Evolutionary conservation across 2,797 vertebrate species (phyloP), one percentile per base, ranked within the genome.

Genomic region (Cossypha niveicapilla): DNA sequence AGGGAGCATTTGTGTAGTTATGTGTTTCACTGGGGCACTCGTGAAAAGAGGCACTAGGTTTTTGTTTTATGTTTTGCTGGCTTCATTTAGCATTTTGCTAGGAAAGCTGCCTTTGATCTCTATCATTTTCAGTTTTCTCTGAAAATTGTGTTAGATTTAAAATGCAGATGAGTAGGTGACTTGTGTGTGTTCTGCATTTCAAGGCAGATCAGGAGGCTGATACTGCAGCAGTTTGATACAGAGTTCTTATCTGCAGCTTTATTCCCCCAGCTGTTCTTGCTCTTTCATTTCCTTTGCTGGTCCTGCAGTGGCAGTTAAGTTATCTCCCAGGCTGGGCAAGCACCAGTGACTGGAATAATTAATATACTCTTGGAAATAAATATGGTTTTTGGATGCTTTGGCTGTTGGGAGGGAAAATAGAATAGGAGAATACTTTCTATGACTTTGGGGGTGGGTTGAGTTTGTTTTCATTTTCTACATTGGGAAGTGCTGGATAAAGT

Each of bases 251-350:
- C 95, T 88, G 57, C 65, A 80, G 83, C 86, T 84, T 76, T 66
- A 61, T 79, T 50, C 71, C 74, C 44, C 10, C 91, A 79, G 75
- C 70, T 54, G 70, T 74, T 87, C 45, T 92, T 76, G 22, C 63
- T 78, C 37, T 92, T 92, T 95, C 66, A 80, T 94, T 93, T 94
- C 84, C 86, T 88, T 51, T 74, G 73, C 79, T 90, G 65, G 28
- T 60, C 80, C 70, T 95, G 58, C 85, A 78, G 76, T 51, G 65
- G n/a, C 61, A 76, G 50, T 88, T 93, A 79, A 75, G 53, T 88
- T 93, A 79, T 83, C 72, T 91, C n/a, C 39, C 42, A 65, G 76
- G 39, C 4, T 51, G 61, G 57, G 61, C 58, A 65, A 68, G 25
- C 74, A 63, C 51, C 63, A 93, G 50, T 71, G 75, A 68, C 50